phyloP scores from a whole-genome alignment of 2,113 vertebrate species.

The Balaeniceps rex region DNA sequence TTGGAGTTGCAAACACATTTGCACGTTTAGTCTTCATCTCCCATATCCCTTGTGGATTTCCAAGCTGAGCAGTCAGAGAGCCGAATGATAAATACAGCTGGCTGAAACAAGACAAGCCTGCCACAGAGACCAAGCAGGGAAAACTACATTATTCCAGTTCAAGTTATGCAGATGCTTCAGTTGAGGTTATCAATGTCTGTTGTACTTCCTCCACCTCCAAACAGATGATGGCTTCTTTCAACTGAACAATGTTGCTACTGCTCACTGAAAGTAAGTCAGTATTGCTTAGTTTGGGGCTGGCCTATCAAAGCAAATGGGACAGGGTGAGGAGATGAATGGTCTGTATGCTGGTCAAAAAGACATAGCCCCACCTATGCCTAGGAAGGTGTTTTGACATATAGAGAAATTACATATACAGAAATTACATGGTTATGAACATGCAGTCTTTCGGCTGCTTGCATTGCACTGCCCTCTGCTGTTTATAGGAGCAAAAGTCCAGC shows the following conservation, averaged over 20 bases:
- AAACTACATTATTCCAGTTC: background rate
- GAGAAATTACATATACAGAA: too few species aligned
- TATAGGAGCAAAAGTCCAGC: too few species aligned
- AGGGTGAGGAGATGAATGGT: background rate
- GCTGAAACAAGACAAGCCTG: background rate
- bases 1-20: background rate
- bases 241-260: background rate
- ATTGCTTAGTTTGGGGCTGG: background rate
- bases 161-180: background rate
- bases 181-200: background rate
- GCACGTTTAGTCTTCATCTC: background rate
- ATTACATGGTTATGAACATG: too few species aligned
- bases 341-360: fast-evolving
- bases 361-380: fast-evolving
- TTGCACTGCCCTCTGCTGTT: too few species aligned
- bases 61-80: background rate
- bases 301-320: background rate
- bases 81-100: background rate
- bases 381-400: too few species aligned
- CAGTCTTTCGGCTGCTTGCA: too few species aligned
- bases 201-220: background rate
- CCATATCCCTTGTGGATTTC: background rate
- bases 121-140: background rate
- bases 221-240: background rate
- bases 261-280: too few species aligned